A percentile compares a stretch with the other conserved stretches of the same genome.
phyloP scores from a whole-genome alignment of 2,888 invertebrate species.

The Mesodorylaimus sp. region DNA sequence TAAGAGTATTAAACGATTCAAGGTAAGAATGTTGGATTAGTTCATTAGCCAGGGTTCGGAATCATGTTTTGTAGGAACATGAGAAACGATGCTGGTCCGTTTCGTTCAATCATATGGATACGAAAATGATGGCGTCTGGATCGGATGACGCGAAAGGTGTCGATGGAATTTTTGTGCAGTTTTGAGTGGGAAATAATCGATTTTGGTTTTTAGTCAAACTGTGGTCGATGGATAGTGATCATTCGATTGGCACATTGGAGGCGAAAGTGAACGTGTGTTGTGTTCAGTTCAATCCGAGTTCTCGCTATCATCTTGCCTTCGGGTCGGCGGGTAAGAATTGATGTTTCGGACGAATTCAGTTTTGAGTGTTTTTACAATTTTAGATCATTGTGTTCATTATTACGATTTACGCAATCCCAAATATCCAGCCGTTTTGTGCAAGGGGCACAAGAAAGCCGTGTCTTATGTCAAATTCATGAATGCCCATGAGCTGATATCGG shows the following conservation, averaged over 20 bases:
- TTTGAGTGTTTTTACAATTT: conserved; percentile 9
- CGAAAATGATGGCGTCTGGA: conserved; percentile 68
- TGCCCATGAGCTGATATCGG: conserved; percentile 64
- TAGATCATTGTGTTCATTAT: conserved; percentile 82
- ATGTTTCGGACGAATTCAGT: not conserved
- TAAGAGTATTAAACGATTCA: conserved; percentile 1
- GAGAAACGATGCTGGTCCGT: conserved; percentile 90
- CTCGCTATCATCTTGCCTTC: conserved; percentile 70
- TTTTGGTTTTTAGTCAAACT: conserved; percentile 48
- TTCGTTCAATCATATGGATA: conserved; percentile 77
- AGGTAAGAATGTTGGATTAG: not conserved
- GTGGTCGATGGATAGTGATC: conserved; percentile 69
- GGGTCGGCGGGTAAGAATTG: conserved; percentile 52
- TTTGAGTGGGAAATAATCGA: not conserved
- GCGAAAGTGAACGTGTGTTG: conserved; percentile 88
- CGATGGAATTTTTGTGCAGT: not conserved
- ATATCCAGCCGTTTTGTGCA: conserved; percentile 58
- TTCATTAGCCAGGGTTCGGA: not conserved
- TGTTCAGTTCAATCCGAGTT: conserved; percentile 68
- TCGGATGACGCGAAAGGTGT: conserved; percentile 62
- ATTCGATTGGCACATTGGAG: conserved; percentile 67
- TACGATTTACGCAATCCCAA: conserved; percentile 71
- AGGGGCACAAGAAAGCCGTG: conserved; percentile 77
- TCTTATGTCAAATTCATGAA: conserved; percentile 80
- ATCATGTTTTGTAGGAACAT: conserved; percentile 51